Conservation (phyloP, 2,888 invertebrate genomes). For the Diaprepes abbreviatus region DNA sequence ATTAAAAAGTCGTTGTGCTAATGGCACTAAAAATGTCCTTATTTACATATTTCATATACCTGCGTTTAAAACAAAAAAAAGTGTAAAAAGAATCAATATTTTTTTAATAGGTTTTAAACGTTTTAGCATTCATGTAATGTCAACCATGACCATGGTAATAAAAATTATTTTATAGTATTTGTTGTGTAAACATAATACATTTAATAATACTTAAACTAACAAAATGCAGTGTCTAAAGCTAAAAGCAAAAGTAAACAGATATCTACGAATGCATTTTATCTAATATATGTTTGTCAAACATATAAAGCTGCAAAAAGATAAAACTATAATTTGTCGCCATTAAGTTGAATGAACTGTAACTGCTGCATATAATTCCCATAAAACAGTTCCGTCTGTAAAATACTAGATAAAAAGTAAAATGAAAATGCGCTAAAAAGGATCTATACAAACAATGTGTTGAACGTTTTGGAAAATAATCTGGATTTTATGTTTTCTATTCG, state of each 20-base stretch:
- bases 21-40: too few species aligned
- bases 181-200: neutral
- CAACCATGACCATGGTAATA: neutral
- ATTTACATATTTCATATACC: too few species aligned
- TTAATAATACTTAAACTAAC: neutral
- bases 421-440: too few species aligned
- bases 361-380: neutral
- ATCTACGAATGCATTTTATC: conserved; percentile 20
- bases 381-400: neutral
- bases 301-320: conserved; percentile 21
- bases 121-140: too few species aligned
- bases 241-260: conserved; percentile 11
- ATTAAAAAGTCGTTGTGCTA: too few species aligned
- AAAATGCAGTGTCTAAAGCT: neutral
- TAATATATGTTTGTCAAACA: conserved; percentile 18
- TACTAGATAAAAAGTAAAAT: neutral
- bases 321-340: conserved; percentile 15
- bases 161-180: neutral
- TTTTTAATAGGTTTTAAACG: too few species aligned
- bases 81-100: too few species aligned
- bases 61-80: too few species aligned
- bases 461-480: too few species aligned
- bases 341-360: conserved; percentile 16
- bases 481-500: too few species aligned
- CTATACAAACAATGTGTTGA: too few species aligned